Evolutionary conservation across 1,140 invertebrate species (phyloP), one percentile per base, ranked within the genome.

Genomic region (Drosophila pseudoobscura): DNA sequence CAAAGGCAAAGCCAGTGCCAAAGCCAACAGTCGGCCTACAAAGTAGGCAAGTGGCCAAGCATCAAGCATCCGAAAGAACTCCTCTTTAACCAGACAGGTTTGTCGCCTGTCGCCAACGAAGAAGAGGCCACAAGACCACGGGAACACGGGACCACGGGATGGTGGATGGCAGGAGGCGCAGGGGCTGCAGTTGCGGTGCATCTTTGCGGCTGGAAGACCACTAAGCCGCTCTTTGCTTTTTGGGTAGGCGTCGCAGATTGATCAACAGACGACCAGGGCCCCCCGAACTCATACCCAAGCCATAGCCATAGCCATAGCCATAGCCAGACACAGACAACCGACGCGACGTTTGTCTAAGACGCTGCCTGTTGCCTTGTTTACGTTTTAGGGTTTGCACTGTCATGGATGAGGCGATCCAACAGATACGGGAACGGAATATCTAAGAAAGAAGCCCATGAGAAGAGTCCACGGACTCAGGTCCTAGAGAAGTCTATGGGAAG

Each of bases 171-270:
- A 17, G 44, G 6, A 54, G 72, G 52, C 54, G 17, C 17, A 17
- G 53, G 29, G 31, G 50, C 20, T 50, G 39, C 22, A 65, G 39
- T 24, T 58, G 39, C 43, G 44, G 52, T 58, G 56, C 29, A 55
- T 51, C 46, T 44, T 49, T 51, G 22, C 11, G 44, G 51, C 41
- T n/a, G 39, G 51, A 15, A 41, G 63, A 54, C 13, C 24, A 41
- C 65, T 56, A 24, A 31, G 51, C 35, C 31, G 51, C n/a, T 58
- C 31, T 47, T 39, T 51, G 52, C 39, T 57, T 78, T 87, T 88
- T 58, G 83, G 83, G 83, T 87, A 87, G 83, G 83, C 83, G 83
- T 88, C 62, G 66, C 82, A 85, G 82, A 85, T 87, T 80, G 82
- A 85, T 85, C 77, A 80, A 78, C 63, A 51, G 50, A 72, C 44